Conservation (phyloP, 2,888 invertebrate genomes). For the Folsomia manolachei region DNA sequence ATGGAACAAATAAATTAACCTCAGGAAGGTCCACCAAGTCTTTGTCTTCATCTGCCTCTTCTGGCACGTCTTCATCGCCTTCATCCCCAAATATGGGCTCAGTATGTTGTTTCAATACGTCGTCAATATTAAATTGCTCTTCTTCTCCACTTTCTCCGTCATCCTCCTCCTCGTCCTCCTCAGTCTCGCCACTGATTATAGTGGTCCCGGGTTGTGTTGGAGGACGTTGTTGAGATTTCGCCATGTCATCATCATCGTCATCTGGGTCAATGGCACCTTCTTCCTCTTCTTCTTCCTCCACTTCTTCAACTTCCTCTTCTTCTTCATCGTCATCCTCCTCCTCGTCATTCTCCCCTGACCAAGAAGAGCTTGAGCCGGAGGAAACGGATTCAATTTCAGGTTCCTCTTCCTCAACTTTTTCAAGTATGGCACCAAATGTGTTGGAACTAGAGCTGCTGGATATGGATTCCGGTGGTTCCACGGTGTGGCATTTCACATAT, state of each 20-base stretch:
- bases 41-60: constrained; percentile 16
- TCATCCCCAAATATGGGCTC: background rate
- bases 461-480: background rate
- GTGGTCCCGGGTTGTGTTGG: background rate
- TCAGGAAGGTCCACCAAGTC: constrained; percentile 26
- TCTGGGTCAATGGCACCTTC: constrained; percentile 12
- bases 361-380: background rate
- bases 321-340: constrained; percentile 18
- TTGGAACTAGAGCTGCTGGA: background rate
- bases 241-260: constrained; percentile 15
- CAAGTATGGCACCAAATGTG: background rate
- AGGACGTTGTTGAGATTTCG: background rate
- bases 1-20: too few species aligned
- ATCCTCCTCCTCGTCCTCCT: constrained; percentile 9
- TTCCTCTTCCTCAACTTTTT: background rate
- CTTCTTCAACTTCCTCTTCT: constrained; percentile 15
- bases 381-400: background rate
- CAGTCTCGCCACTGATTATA: background rate
- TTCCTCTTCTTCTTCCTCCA: constrained; percentile 10
- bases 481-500: constrained; percentile 25
- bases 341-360: background rate
- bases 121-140: background rate
- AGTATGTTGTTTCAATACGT: background rate
- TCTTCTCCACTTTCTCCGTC: background rate
- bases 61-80: background rate